phyloP scores from a whole-genome alignment of 2,113 vertebrate species.

The Urocitellus parryii region DNA sequence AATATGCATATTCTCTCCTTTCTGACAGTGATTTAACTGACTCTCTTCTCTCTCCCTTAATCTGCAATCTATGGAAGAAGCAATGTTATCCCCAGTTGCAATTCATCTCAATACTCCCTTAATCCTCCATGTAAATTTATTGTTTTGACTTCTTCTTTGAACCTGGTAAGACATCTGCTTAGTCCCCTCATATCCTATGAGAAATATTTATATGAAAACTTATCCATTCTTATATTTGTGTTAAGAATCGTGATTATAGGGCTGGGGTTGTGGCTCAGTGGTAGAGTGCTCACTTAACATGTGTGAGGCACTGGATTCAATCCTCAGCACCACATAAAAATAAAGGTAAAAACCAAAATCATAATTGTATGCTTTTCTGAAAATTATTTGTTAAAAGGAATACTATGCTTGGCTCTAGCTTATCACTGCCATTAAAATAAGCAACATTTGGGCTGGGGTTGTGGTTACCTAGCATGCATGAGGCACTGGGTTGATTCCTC shows the following conservation, averaged over 20 bases:
- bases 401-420: neutral
- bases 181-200: neutral
- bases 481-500: no score
- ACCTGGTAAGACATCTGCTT: neutral
- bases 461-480: no score
- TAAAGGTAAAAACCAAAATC: neutral
- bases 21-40: neutral
- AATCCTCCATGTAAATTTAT: neutral
- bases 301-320: no score
- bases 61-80: neutral
- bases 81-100: neutral
- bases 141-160: constrained; percentile 39
- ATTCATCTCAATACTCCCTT: constrained; percentile 22
- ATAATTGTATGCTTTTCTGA: neutral
- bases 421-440: constrained; percentile 40
- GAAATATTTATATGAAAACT: constrained; percentile 4
- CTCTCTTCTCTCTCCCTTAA: neutral
- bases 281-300: no score
- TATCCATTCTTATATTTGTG: neutral
- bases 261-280: no score
- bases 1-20: neutral
- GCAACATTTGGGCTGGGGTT: neutral
- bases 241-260: neutral
- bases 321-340: no score
- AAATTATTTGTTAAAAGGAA: constrained; percentile 27